phyloP scores from a whole-genome alignment of 2,797 vertebrate genomes.

The Helarctos malayanus region DNA sequence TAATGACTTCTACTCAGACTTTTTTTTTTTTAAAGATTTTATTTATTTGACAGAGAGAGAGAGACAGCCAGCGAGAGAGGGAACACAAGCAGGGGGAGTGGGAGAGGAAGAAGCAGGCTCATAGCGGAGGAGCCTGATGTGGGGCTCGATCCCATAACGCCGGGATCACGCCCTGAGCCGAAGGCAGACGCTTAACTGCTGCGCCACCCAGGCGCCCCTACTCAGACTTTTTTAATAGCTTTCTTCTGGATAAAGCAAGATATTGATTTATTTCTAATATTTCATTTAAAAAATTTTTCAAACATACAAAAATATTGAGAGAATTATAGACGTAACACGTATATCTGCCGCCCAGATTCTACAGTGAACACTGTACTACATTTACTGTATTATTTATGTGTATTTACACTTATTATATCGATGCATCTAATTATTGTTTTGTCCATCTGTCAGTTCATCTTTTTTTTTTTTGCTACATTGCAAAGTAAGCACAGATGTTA shows the following conservation, averaged over 20 bases:
- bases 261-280: neutral
- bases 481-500: neutral
- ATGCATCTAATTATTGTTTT: neutral
- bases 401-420: neutral
- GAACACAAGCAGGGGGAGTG: too few species aligned
- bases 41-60: too few species aligned
- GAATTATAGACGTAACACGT: neutral
- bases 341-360: neutral
- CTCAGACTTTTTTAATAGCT: neutral
- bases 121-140: too few species aligned
- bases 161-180: too few species aligned
- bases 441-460: neutral
- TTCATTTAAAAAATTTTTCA: conserved; percentile 54
- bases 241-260: conserved; percentile 32
- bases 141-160: too few species aligned
- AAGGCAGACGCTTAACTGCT: too few species aligned
- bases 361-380: neutral
- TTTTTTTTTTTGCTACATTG: neutral
- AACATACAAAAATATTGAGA: neutral
- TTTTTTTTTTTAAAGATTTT: too few species aligned
- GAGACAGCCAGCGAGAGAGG: too few species aligned
- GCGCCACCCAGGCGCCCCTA: too few species aligned
- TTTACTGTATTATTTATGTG: neutral
- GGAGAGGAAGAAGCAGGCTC: too few species aligned
- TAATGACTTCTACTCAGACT: neutral